Base-by-base conservation (phyloP, 1,140 invertebrate genomes). In the Dendrolimus kikuchii region DNA sequence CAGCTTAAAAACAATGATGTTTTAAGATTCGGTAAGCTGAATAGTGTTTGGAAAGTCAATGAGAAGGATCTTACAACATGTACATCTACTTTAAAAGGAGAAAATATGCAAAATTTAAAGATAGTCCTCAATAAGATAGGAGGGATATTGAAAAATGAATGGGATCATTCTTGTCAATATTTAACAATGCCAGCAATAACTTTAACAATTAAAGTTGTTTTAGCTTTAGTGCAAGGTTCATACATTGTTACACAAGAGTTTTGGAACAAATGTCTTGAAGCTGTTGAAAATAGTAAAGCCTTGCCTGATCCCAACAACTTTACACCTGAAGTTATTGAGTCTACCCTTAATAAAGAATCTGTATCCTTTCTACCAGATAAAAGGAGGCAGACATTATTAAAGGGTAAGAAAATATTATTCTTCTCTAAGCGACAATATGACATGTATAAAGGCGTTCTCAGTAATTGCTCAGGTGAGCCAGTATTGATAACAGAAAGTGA, bases 191-290 rank as follows among this genome's bases (percentile, higher is more conserved):
- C 89, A 44, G 87, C 87, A 23, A 88, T 92, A 37, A 90, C 89
- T 9, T 84, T 94, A 9, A 93, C 92, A 7, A 87, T 92, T 2
- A 93, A 93, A 86, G 89, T 93, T 38, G 74, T 93, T 6, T 89
- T 91, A 70, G 92, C 92, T 5, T 73, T 94, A 60, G 86, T 92
- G 2, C 87, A 90, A 53, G 86, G 88, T 43, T 90, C 89, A 43
- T 86, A 88, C 5, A 92, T 94, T 63, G 92, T 94, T 0, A 90
- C 86, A 6, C 75, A 88, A 8, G 75, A 88, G 4, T 94, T 89
- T 74, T 92, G 93, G 89, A 77, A 79, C 37, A 81, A 88, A 39
- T 81, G 90, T 51, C 41, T 89, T 3, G 72, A 87, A 56, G 75
- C 86, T 23, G 67, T 90, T 0, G 67, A 80, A 39, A 77, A 74